Evolutionary conservation across 1,140 invertebrate genomes (phyloP).

Genomic region (Brachionus sp.): DNA sequence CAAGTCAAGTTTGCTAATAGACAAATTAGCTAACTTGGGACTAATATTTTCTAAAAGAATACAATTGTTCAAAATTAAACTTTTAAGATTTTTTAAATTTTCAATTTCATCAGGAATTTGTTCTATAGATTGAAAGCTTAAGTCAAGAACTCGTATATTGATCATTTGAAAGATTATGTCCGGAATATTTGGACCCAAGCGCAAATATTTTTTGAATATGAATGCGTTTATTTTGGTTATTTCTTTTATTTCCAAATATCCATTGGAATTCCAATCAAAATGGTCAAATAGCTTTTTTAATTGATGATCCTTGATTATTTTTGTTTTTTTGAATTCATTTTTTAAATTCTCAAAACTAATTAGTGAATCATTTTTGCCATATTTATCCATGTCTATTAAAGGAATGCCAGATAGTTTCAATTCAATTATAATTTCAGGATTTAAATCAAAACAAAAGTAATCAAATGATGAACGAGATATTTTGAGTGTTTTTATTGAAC

Average conservation of each 20-base stretch:
- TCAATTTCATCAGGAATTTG: conserved; percentile 35
- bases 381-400: conserved; percentile 6
- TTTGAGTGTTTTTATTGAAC: neutral
- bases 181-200: neutral
- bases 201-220: conserved; percentile 18
- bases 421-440: neutral
- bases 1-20: conserved; percentile 50
- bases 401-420: neutral
- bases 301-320: neutral
- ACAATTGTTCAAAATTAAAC: conserved; percentile 23
- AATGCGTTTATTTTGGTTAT: conserved; percentile 25
- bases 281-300: neutral
- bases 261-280: neutral
- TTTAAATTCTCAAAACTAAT: neutral
- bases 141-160: neutral
- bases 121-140: conserved; percentile 49
- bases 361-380: neutral
- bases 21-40: conserved; percentile 49
- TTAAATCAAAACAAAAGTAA: neutral
- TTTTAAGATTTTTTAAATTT: conserved; percentile 32
- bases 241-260: neutral
- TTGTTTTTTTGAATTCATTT: neutral
- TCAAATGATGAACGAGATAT: neutral
- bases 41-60: conserved; percentile 48
- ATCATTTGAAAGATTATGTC: neutral